Base-by-base conservation (phyloP, 2,888 invertebrate genomes). In the Amorpha juglandis region DNA sequence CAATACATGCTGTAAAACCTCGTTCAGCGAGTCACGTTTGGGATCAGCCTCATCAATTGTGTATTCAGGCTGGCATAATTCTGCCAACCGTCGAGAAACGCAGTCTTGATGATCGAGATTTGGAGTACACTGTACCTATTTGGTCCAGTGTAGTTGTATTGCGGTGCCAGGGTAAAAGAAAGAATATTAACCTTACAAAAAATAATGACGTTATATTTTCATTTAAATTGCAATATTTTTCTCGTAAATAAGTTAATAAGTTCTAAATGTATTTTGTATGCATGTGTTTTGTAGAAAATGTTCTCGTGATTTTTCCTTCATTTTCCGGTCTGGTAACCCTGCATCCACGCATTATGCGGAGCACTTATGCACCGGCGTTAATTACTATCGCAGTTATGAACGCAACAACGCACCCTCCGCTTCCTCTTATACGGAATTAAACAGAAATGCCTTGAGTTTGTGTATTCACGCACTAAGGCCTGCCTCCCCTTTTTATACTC, bases 331-430 rank as follows among this genome's bases (percentile, higher is more conserved):
- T 38, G 42, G 19, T 38, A 42, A 6, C 58, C 58, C 58, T 58
- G 38, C 58, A 11, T 38, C 38, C 58, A 58, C 38, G 58, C 58
- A 58, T 58, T 58, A 58, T 38, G 58, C 19, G 42, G 6, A 35
- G 42, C 58, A 58, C 58, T 58, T 42, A 58, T 58, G 58, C 58
- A 58, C 72, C 68, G 74, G 72, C 78, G 76, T 78, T 81, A 81
- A 81, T 81, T 81, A 77, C 82, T 72, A 71, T 70, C 52, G 68
- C 74, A 69, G 76, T 77, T 76, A 74, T 79, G 73, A 72, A 74
- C 73, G 74, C 75, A 75, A 58, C 42, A 58, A 58, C 42, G 58
- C 58, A 58, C 58, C 58, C 58, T 58, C 58, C 58, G 55, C 55
- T 58, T 58, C 58, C 58, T 58, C 58, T 38, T 55, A 38, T 55